Conservation (phyloP, 1,140 invertebrate species). For the Trichonephila clavipes region DNA sequence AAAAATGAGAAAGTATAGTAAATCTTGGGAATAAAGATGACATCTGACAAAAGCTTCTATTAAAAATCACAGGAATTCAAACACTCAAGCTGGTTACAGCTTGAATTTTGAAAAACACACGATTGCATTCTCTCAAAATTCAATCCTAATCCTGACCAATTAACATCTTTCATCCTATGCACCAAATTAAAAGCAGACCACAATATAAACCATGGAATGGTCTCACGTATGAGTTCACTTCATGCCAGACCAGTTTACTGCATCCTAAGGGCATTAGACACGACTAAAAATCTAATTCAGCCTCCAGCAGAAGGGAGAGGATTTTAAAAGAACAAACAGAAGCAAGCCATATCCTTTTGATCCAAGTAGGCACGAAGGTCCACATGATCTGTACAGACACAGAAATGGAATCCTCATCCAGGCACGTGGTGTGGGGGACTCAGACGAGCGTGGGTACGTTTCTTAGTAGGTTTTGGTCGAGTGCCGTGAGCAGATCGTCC, state of each 20-base stretch:
- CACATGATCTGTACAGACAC: conserved; percentile 31
- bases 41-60: neutral
- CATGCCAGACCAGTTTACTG: neutral
- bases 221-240: neutral
- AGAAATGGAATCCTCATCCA: conserved; percentile 21
- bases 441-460: conserved; percentile 61
- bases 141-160: neutral
- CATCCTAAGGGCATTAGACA: neutral
- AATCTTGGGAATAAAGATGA: too few relatives aligned
- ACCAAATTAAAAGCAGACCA: neutral
- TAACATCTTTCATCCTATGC: neutral
- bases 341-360: conserved; percentile 16
- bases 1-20: too few relatives aligned
- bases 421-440: conserved; percentile 1
- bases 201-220: conserved; percentile 26
- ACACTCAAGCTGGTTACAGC: neutral
- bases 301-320: conserved; percentile 50
- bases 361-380: neutral
- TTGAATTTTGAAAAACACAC: neutral
- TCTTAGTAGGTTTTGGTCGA: conserved; percentile 80
- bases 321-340: conserved; percentile 22
- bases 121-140: neutral
- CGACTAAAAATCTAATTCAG: conserved; percentile 63
- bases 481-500: conserved; percentile 82
- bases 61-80: neutral